These are phyloP conservation scores for Enteromius argenteus DNA, from an alignment of 2,797 vertebrate genomes.

Conservation along the genomic window DNA sequence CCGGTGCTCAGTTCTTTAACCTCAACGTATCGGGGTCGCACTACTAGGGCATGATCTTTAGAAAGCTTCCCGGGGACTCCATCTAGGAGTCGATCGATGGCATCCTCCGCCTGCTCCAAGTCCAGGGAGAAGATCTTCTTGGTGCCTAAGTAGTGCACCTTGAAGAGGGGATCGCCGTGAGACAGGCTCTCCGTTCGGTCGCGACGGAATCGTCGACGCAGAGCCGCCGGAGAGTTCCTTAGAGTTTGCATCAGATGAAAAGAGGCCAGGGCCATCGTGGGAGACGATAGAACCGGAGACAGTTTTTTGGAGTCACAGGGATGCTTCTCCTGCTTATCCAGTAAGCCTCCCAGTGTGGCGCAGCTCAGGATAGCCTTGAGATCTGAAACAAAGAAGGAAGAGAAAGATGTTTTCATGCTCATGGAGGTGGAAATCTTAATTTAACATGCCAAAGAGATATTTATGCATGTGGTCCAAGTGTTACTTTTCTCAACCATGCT, in stretches of 20 bases:
- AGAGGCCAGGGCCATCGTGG: slow-evolving; percentile 75
- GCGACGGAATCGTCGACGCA: slow-evolving; percentile 79
- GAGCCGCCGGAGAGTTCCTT: slow-evolving; percentile 81
- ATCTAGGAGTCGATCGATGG: slow-evolving; percentile 76
- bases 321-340: slow-evolving; percentile 61
- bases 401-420: slow-evolving; percentile 35
- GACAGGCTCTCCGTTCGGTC: slow-evolving; percentile 82
- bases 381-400: slow-evolving; percentile 64
- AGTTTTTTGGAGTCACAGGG: slow-evolving; percentile 43
- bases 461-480: neutral
- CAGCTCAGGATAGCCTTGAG: slow-evolving; percentile 65
- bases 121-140: slow-evolving; percentile 85
- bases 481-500: neutral
- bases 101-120: slow-evolving; percentile 80
- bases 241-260: slow-evolving; percentile 84
- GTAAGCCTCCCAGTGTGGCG: slow-evolving; percentile 56
- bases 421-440: neutral
- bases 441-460: neutral
- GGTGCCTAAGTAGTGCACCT: slow-evolving; percentile 84
- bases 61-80: slow-evolving; percentile 69
- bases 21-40: slow-evolving; percentile 82
- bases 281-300: neutral
- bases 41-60: slow-evolving; percentile 84
- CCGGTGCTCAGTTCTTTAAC: slow-evolving; percentile 85
- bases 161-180: slow-evolving; percentile 84